Evolutionary conservation across 2,888 invertebrate genomes (phyloP), one percentile per base, ranked within the genome.

Genomic region (Troides helena): DNA sequence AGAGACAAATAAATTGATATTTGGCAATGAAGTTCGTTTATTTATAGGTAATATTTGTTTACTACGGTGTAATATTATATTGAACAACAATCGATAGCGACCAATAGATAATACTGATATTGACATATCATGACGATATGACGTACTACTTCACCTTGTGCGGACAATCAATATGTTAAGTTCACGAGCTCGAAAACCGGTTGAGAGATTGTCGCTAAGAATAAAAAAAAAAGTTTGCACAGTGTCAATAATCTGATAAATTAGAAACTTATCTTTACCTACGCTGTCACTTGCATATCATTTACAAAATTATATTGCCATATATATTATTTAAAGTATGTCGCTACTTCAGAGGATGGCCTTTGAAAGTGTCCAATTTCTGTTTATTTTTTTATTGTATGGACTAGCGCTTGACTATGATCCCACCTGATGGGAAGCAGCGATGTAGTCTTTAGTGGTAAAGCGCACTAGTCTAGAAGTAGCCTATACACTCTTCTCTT

Each of bases 181-280:
- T 60, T 59, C 25, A 18, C 25, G 17, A 0, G n/a, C 30, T 12
- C 60, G 7, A 18, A 36, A 56, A 36, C 60, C 36, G 60, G 60
- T 60, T 62, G 62, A 10, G 23, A 23, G 50, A 61, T 18, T 39
- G 21, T 58, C 58, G 59, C 58, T 56, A 56, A 46, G 46, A 53
- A 53, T 53, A 18, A n/a, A n/a, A 53, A 53, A 21, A 53, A 18
- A 53, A 17, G 10, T 50, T 50, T 17, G 14, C 12, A 46, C 7
- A 50, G 53, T 5, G n/a, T 53, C 2, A 53, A 53, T 12, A 53
- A 53, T n/a, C 6, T 6, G 6, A n/a, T n/a, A 18, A n/a, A n/a
- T n/a, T 18, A 53, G 21, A 53, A 17, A 50, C 18, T 17, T 17
- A 17, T 14, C 21, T 50, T 30, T 30, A 3, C 5, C 30, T 30